Evolutionary conservation across 2,113 vertebrate genomes (phyloP).

Genomic region (Erythrocercus mccallii): DNA sequence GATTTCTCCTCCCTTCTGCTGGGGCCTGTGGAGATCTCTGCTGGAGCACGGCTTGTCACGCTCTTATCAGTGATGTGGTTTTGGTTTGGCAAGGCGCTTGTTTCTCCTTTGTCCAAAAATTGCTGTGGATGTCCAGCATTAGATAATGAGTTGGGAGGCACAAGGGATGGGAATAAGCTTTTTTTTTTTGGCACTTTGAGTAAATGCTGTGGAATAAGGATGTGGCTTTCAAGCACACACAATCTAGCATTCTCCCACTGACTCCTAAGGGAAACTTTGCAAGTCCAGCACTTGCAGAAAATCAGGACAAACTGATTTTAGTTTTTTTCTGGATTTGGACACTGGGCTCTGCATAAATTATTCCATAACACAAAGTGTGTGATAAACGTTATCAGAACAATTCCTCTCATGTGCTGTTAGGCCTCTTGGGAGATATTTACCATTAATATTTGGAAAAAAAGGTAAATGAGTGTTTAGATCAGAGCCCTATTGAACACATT

Average conservation of each 20-base stretch:
- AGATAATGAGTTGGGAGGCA: background rate
- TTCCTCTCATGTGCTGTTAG: background rate
- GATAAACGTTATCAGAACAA: background rate
- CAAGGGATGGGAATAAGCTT: background rate
- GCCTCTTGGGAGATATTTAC: background rate
- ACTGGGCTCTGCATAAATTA: background rate
- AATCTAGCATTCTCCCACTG: background rate
- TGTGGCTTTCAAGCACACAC: background rate
- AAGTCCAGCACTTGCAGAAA: background rate
- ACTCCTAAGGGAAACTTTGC: background rate
- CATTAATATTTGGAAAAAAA: background rate
- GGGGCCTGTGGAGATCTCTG: background rate
- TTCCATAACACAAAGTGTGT: background rate
- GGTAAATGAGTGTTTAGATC: background rate
- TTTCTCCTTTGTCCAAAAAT: background rate
- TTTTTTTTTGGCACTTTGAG: background rate
- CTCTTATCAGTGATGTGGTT: background rate
- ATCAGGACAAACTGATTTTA: background rate
- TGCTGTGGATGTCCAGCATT: background rate
- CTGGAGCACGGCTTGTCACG: background rate
- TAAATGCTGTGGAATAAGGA: background rate
- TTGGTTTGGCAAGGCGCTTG: background rate
- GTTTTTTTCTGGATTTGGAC: background rate
- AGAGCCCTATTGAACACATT: rapidly evolving
- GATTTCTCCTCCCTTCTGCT: background rate